Conservation (phyloP, 2,113 vertebrate genomes). For the Mionectes macconnelli region DNA sequence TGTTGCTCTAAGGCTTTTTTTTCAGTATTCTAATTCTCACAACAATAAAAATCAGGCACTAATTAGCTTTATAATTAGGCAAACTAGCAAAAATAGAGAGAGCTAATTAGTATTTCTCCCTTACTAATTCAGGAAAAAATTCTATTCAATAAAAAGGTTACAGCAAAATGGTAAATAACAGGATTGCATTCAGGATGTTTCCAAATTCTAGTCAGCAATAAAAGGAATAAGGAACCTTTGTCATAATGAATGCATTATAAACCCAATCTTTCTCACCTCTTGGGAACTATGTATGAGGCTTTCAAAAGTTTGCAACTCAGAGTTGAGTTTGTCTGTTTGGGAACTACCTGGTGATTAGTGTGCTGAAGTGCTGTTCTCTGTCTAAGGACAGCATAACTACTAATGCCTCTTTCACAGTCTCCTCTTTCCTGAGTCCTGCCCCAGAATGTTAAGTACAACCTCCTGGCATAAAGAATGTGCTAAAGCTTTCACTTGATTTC, state of each 20-base stretch:
- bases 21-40: conserved; percentile 13
- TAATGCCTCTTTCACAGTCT: neutral
- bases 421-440: neutral
- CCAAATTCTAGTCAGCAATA: neutral
- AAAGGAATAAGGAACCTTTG: neutral
- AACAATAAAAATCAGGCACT: conserved; percentile 33
- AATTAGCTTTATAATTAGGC: conserved; percentile 58
- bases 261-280: neutral
- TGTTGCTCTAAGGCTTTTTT: conserved; percentile 3
- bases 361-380: neutral
- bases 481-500: neutral
- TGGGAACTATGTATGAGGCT: neutral
- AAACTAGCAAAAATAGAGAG: neutral
- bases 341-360: neutral
- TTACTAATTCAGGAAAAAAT: neutral
- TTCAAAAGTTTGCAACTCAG: neutral
- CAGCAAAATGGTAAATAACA: conserved; percentile 1
- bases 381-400: neutral
- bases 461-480: neutral
- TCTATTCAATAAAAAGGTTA: neutral
- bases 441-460: neutral
- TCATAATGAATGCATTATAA: neutral
- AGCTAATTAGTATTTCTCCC: conserved; percentile 29
- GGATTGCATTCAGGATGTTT: neutral
- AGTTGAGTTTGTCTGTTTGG: neutral